A percentile compares a stretch with the other conserved stretches of the same genome.
phyloP scores from a whole-genome alignment of 2,113 vertebrate species.

The Phodopus roborovskii region DNA sequence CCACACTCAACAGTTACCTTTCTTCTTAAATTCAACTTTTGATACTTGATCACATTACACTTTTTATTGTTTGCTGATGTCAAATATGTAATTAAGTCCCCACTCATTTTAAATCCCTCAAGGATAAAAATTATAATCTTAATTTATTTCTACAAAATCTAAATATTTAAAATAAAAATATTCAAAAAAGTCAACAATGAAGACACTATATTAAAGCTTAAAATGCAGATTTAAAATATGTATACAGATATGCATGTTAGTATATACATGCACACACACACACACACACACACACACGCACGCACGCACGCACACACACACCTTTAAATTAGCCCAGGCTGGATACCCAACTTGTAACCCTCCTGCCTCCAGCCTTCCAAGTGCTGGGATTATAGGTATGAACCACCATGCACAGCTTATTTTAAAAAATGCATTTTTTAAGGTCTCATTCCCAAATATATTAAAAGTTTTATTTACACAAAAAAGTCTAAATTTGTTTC shows the following conservation, averaged over 20 bases:
- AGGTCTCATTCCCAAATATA: background rate
- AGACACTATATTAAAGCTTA: slow-evolving; percentile 23
- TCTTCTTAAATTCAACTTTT: slow-evolving; percentile 31
- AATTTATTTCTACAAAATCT: slow-evolving; percentile 38
- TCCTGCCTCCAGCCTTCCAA: background rate
- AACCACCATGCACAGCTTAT: background rate
- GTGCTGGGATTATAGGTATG: background rate
- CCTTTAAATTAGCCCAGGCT: background rate
- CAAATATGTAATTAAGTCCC: background rate
- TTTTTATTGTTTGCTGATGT: slow-evolving; percentile 7
- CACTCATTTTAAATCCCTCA: background rate
- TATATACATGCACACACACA: background rate
- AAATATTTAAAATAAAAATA: background rate
- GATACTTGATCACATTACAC: background rate
- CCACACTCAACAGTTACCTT: background rate
- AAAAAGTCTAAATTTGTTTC: slow-evolving; percentile 11
- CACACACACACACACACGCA: background rate
- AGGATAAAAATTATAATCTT: background rate
- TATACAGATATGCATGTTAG: background rate
- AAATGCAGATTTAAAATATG: background rate
- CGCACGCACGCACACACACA: background rate
- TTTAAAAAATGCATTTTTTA: background rate
- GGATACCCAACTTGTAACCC: background rate
- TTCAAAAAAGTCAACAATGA: background rate
- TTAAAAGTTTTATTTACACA: background rate